Evolutionary conservation across 2,113 vertebrate genomes (phyloP), one percentile per base, ranked within the genome.

Genomic region (Astatoreochromis straeleni): DNA sequence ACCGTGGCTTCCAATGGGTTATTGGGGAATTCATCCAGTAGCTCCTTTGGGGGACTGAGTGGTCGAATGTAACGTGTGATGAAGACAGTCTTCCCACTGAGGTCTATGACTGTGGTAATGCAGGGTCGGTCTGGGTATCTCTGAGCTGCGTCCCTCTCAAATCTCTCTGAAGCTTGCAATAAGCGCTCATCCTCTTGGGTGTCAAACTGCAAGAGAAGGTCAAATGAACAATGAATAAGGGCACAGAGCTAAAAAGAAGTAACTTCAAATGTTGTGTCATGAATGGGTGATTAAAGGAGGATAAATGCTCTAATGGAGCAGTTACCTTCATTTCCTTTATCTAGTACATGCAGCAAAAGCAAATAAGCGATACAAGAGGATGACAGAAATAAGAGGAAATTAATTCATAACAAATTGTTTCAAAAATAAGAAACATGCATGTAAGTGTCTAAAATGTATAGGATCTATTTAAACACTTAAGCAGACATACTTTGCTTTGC

Each of bases 81-180:
- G 86, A 99, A 98, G 60, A 99, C 96, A 0, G 97, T 97, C 93
- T 98, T 99, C 17, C 98, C 99, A 2, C 89, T 98, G 68, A 99
- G 96, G 94, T 99, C 97, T 9, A 97, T 97, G 35, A 98, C 98
- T 2, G 97, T 98, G 60, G 97, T 97, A 9, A 97, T 86, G 95
- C 98, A 99, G 5, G 96, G 97, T 5, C 99, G 97, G 45, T 84
- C 96, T 2, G 97, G 97, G 92, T 97, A 97, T 70, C 94, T 94
- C 4, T 92, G 89, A 1, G 92, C 92, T 38, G 97, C 97, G 11
- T 98, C 97, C 29, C 91, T 95, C 93, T 98, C 97, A 73, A 98
- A 99, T 79, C 92, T 97, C 80, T 96, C 97, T 38, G 98, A 95
- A 13, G 97, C 97, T 93, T 97, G 97, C 68, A 99, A 97, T 78